Evolutionary conservation across 2,888 invertebrate genomes (phyloP).

Genomic region (Drosophila rubida): DNA sequence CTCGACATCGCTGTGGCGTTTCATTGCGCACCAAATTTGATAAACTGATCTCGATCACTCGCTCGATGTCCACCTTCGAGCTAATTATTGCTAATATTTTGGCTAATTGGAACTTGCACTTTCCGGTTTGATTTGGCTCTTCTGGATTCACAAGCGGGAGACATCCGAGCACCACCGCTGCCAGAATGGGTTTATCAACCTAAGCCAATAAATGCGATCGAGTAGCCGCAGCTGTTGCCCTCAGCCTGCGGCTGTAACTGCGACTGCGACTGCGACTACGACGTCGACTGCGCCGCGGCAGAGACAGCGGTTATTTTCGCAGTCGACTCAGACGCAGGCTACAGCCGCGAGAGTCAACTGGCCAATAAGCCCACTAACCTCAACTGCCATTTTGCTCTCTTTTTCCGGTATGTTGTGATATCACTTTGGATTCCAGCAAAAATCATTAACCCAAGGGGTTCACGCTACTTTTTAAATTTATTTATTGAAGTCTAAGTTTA

Average conservation of each 20-base stretch:
- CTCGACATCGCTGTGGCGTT: constrained; percentile 14
- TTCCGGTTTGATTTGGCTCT: background rate
- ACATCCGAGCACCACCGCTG: constrained; percentile 42
- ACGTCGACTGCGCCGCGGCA: background rate
- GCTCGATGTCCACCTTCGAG: background rate
- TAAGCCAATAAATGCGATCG: constrained; percentile 15
- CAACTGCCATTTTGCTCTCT: constrained; percentile 14
- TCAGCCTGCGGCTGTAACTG: constrained; percentile 4
- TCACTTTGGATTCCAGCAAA: background rate
- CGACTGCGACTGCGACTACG: background rate
- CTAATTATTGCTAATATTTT: background rate
- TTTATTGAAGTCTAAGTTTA: too few relatives aligned
- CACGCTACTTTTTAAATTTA: background rate
- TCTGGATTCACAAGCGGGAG: constrained; percentile 9
- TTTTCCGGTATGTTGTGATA: background rate
- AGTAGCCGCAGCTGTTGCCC: constrained; percentile 26
- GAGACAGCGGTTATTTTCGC: constrained; percentile 3
- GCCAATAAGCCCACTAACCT: constrained; percentile 22
- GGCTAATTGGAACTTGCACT: constrained; percentile 11
- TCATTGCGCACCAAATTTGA: constrained; percentile 9
- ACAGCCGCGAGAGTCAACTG: constrained; percentile 23
- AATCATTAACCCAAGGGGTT: background rate
- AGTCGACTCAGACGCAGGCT: constrained; percentile 19
- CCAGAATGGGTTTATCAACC: constrained; percentile 40
- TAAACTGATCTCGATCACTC: background rate